Conservation (phyloP, 2,797 vertebrate species). For the Echiichthys vipera region DNA sequence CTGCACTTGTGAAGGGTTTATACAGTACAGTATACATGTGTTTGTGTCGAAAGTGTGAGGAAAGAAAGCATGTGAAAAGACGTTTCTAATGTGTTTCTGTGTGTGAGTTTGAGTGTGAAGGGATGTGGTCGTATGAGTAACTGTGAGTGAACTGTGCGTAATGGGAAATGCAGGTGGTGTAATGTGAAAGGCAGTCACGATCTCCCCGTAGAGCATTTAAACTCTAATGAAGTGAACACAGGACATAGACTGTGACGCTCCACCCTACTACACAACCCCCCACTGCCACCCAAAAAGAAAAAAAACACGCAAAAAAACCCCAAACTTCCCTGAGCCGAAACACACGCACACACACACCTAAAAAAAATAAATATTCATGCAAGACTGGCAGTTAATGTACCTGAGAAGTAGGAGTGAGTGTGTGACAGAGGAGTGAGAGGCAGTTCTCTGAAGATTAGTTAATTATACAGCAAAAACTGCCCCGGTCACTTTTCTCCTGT, state of each 20-base stretch:
- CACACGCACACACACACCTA: constrained; percentile 36
- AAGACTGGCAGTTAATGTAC: constrained; percentile 65
- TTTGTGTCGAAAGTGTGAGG: constrained; percentile 56
- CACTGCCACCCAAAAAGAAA: constrained; percentile 50
- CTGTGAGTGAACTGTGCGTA: constrained; percentile 70
- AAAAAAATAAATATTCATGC: constrained; percentile 56
- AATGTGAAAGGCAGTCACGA: constrained; percentile 82
- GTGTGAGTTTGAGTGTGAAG: constrained; percentile 49
- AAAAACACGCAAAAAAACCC: neutral
- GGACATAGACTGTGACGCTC: constrained; percentile 84
- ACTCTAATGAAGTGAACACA: constrained; percentile 87
- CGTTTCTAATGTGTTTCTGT: constrained; percentile 63
- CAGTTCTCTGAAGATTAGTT: constrained; percentile 73
- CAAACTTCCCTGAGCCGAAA: constrained; percentile 57
- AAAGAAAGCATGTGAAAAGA: constrained; percentile 47
- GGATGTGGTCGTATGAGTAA: constrained; percentile 57
- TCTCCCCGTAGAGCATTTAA: constrained; percentile 82
- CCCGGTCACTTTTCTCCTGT: constrained; percentile 63
- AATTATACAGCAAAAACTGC: constrained; percentile 75
- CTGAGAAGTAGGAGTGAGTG: constrained; percentile 51
- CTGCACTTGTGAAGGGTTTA: constrained; percentile 71
- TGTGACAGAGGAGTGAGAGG: constrained; percentile 49
- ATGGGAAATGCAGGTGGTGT: constrained; percentile 86
- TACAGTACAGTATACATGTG: constrained; percentile 50
- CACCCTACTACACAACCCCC: constrained; percentile 54